Conservation (phyloP, 1,140 invertebrate species). For the Leptinotarsa defecta region DNA sequence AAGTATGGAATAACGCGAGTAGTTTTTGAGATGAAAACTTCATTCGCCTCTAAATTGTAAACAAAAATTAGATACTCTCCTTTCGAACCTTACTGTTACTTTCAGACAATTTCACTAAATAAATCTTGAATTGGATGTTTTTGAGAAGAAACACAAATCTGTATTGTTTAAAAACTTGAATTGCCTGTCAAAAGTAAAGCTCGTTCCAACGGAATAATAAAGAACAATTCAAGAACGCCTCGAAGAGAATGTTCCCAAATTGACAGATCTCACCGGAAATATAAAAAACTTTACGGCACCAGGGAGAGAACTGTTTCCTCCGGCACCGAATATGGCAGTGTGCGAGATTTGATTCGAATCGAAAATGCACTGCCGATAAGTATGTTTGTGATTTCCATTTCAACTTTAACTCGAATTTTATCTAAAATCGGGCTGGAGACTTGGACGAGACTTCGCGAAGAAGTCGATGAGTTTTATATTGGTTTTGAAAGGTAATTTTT, state of each 20-base stretch:
- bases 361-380: conserved; percentile 20
- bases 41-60: no score
- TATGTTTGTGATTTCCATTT: conserved; percentile 24
- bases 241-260: conserved; percentile 7
- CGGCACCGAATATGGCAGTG: conserved; percentile 5
- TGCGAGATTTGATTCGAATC: conserved; percentile 20
- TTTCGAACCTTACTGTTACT: neutral
- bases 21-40: no score
- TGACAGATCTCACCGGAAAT: conserved; percentile 27
- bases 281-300: conserved; percentile 15
- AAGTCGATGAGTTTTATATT: conserved; percentile 3
- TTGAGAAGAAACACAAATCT: conserved; percentile 16
- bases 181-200: conserved; percentile 9
- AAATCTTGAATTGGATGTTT: neutral
- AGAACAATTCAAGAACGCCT: conserved; percentile 10
- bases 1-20: no score
- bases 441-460: neutral
- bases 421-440: conserved; percentile 16
- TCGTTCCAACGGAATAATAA: conserved; percentile 4
- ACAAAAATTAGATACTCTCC: no score
- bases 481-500: neutral
- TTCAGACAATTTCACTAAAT: neutral
- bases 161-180: conserved; percentile 24
- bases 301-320: conserved; percentile 4
- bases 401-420: conserved; percentile 18